Evolutionary conservation across 2,888 invertebrate genomes (phyloP).

Genomic region (Ferdinandea cuprea): DNA sequence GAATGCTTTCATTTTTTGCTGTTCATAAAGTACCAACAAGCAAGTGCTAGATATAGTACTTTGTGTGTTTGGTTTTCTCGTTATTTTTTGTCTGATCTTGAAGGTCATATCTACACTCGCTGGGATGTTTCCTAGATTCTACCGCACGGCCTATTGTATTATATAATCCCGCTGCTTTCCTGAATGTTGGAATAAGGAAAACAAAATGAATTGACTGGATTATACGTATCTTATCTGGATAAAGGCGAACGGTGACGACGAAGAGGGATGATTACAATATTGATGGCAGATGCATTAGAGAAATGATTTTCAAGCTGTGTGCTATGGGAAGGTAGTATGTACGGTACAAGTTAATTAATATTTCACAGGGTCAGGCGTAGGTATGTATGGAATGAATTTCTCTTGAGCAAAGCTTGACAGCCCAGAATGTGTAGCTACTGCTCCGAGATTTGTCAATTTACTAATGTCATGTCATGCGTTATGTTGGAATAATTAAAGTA

Average conservation of each 20-base stretch:
- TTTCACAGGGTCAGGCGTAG: conserved; percentile 9
- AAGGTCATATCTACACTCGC: neutral
- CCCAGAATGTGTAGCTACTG: too few species aligned
- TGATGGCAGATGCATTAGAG: conserved; percentile 50
- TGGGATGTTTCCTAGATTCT: neutral
- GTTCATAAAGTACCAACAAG: neutral
- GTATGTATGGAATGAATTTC: too few species aligned
- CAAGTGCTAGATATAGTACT: conserved; percentile 16
- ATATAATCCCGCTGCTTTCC: conserved; percentile 33
- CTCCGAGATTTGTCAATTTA: too few species aligned
- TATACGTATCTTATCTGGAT: conserved; percentile 30
- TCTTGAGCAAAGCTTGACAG: too few species aligned
- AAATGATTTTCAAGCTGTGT: conserved; percentile 37
- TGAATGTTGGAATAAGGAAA: conserved; percentile 42
- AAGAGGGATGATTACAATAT: conserved; percentile 19
- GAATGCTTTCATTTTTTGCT: neutral
- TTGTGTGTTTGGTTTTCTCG: conserved; percentile 25
- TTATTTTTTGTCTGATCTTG: neutral
- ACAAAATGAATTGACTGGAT: conserved; percentile 54
- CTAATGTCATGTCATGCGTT: too few species aligned
- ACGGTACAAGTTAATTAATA: conserved; percentile 16
- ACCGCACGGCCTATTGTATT: conserved; percentile 1
- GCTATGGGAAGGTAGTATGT: conserved; percentile 6
- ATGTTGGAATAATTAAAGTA: too few species aligned
- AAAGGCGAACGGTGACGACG: conserved; percentile 2